These are phyloP conservation scores for Petrocephalus microphthalmus DNA, from an alignment of 2,113 vertebrate genomes.

Conservation along the genomic window DNA sequence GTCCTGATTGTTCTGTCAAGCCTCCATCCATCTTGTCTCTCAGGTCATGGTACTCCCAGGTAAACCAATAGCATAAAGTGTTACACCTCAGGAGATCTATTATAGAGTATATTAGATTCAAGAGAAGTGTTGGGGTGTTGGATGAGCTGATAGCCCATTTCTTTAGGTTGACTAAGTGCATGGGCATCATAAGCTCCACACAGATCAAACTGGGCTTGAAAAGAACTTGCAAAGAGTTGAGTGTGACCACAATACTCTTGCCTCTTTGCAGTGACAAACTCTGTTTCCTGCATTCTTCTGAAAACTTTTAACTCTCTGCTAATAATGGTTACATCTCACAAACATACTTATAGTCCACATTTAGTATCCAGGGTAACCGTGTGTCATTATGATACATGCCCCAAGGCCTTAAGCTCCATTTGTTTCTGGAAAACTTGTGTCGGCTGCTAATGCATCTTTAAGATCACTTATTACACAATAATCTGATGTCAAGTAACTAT, in stretches of 20 bases:
- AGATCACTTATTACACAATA: neutral
- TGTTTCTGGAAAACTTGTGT: neutral
- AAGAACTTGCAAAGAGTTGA: neutral
- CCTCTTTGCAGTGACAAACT: neutral
- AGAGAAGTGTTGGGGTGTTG: neutral
- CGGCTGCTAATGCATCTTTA: neutral
- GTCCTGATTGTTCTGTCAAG: neutral
- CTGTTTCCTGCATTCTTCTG: neutral
- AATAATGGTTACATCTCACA: neutral
- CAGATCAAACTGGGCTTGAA: neutral
- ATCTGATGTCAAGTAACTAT: constrained; percentile 11
- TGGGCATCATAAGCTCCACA: neutral
- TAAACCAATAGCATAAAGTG: neutral
- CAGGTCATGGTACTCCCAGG: neutral
- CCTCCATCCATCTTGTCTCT: neutral
- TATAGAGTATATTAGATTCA: neutral
- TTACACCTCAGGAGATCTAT: neutral
- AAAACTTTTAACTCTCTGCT: neutral
- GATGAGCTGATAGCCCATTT: neutral
- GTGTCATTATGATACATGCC: neutral
- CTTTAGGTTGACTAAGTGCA: neutral
- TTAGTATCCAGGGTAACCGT: neutral
- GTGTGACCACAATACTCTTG: neutral
- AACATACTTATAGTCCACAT: neutral
- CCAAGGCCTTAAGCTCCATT: neutral